Evolutionary conservation across 2,888 invertebrate genomes (phyloP).

Genomic region (Rotaria sp.): DNA sequence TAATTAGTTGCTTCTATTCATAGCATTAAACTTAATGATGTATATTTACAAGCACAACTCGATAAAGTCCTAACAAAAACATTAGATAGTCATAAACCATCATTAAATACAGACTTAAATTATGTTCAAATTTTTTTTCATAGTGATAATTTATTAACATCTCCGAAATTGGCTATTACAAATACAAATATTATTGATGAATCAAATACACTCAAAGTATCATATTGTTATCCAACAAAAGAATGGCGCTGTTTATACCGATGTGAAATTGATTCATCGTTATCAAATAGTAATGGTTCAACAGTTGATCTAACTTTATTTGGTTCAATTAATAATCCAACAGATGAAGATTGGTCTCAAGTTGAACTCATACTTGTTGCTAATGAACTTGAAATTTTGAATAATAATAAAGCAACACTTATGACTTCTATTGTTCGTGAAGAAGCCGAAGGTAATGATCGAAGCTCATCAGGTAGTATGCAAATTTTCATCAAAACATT

Average conservation of each 20-base stretch:
- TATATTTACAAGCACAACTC: slow-evolving; percentile 6
- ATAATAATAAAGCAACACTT: neutral
- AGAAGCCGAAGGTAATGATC: neutral
- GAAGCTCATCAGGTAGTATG: neutral
- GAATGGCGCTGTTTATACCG: slow-evolving; percentile 25
- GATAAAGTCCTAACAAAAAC: neutral
- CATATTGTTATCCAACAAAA: neutral
- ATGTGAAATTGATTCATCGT: neutral
- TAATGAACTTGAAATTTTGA: slow-evolving; percentile 4
- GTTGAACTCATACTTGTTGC: neutral
- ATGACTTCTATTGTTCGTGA: too few relatives aligned
- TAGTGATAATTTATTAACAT: neutral
- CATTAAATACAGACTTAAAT: neutral
- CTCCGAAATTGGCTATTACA: neutral
- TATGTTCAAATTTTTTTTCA: neutral
- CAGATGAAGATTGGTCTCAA: slow-evolving; percentile 6
- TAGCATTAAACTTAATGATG: neutral
- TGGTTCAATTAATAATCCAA: slow-evolving; percentile 2
- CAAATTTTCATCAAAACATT: slow-evolving; percentile 1
- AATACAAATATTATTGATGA: neutral
- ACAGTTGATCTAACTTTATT: slow-evolving; percentile 5
- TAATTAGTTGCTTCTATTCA: neutral
- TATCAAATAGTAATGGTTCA: neutral
- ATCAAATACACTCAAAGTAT: neutral
- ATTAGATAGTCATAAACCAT: neutral